Evolutionary conservation across 2,888 invertebrate genomes (phyloP), one percentile per base, ranked within the genome.

Genomic region (Amorpha juglandis): DNA sequence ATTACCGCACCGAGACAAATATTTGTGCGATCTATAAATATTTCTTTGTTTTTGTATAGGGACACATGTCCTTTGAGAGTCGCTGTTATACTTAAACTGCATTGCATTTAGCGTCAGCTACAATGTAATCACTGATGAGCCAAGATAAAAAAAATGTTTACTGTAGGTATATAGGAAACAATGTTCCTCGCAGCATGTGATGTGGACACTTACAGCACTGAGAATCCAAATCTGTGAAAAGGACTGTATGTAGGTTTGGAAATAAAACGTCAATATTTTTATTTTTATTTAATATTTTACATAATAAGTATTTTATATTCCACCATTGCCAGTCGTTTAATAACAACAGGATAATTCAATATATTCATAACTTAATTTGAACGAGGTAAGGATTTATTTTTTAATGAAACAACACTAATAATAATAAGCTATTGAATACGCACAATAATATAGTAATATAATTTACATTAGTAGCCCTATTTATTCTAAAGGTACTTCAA

Each of bases 401-500:
- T 53, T 55, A n/a, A 16, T 55, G n/a, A 48, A 55, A 55, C n/a
- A n/a, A n/a, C n/a, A n/a, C n/a, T n/a, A 55, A 38, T 8, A 14
- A 8, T 53, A 35, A 55, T 50, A 53, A 58, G 55, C 16, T 19
- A 14, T 45, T 12, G 14, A 3, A 14, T 45, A 45, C 14, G 2
- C 45, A 45, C 9, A 48, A 19, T 19, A 50, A 9, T 19, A 50
- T 3, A 2, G 19, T n/a, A 48, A 48, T 48, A n/a, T 50, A 50
- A 9, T 50, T 7, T 7, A 50, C 19, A 9, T 50, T 2, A 50
- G 8, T 19, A 35, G 7, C 12, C 64, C 78, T 80, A 58, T 78
- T 79, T 77, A 78, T 47, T 14, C 67, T 67, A 65, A 42, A 12
- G 78, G 68, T 64, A 74, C 69, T 69, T 82, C 83, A 64, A 74